These are phyloP conservation scores for Vespertilio murinus DNA, from an alignment of 2,797 vertebrate species.

Conservation along the genomic window DNA sequence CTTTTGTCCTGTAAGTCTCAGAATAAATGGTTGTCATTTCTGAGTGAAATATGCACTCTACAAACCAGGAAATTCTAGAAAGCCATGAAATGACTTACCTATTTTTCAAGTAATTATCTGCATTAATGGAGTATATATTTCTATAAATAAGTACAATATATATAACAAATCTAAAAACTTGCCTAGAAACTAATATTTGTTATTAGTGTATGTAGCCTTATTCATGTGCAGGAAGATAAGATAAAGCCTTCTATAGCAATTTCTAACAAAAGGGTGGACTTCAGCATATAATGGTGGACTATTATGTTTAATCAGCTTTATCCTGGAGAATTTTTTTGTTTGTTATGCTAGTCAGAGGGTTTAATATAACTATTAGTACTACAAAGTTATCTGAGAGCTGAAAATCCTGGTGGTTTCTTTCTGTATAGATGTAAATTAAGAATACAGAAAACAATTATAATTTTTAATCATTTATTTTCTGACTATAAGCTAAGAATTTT, in stretches of 20 bases:
- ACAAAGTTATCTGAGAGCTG: conserved; percentile 9
- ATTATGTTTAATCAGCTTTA: conserved; percentile 33
- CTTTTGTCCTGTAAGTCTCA: neutral
- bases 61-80: conserved; percentile 38
- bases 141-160: neutral
- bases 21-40: conserved; percentile 21
- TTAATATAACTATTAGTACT: conserved; percentile 33
- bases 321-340: neutral
- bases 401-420: conserved; percentile 51
- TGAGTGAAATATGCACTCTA: neutral
- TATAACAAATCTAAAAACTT: conserved; percentile 46
- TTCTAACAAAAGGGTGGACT: neutral
- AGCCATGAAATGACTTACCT: neutral
- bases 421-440: conserved; percentile 36
- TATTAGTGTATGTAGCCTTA: neutral
- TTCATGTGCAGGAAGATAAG: neutral
- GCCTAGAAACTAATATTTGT: conserved; percentile 14
- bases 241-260: neutral
- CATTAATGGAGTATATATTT: conserved; percentile 16
- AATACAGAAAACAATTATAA: conserved; percentile 47
- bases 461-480: conserved; percentile 57
- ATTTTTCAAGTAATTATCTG: conserved; percentile 34
- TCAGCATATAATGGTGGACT: conserved; percentile 3
- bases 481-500: conserved; percentile 26
- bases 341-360: neutral